Conservation (phyloP, 2,888 invertebrate genomes). For the Dichetophora obliterata region DNA sequence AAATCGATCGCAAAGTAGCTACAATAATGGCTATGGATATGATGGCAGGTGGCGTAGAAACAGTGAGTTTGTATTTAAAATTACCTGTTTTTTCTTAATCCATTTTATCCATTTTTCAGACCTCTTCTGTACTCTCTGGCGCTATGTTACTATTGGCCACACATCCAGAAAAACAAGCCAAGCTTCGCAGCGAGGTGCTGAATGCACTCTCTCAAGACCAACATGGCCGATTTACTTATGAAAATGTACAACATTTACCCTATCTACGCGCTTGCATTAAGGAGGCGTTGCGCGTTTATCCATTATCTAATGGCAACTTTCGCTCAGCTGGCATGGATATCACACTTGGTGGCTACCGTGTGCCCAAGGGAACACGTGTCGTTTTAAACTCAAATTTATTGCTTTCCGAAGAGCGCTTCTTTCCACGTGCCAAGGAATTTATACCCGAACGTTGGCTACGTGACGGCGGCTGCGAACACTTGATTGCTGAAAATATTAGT, state of each 20-base stretch:
- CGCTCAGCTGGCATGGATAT: constrained; percentile 74
- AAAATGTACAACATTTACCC: constrained; percentile 71
- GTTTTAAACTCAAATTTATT: constrained; percentile 80
- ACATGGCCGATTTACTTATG: constrained; percentile 66
- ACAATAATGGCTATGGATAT: constrained; percentile 79
- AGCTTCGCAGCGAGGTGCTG: constrained; percentile 73
- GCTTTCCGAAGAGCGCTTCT: constrained; percentile 75
- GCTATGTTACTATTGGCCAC: constrained; percentile 71
- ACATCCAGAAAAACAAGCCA: constrained; percentile 76
- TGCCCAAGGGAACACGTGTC: constrained; percentile 79
- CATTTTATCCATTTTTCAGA: constrained; percentile 54
- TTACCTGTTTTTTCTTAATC: too few relatives aligned
- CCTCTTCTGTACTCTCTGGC: constrained; percentile 60
- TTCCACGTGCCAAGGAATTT: constrained; percentile 75
- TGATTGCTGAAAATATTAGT: constrained; percentile 48
- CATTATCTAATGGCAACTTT: constrained; percentile 75
- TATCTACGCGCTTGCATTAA: constrained; percentile 82
- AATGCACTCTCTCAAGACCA: constrained; percentile 65
- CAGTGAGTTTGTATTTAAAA: constrained; percentile 70
- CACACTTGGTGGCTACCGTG: constrained; percentile 75
- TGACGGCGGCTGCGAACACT: constrained; percentile 66
- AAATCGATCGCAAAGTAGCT: constrained; percentile 76
- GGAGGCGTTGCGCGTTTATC: constrained; percentile 77
- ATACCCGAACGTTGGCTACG: constrained; percentile 82
- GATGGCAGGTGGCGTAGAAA: constrained; percentile 80